Conservation (phyloP, 2,113 vertebrate genomes). For the Gorsachius goisagi region DNA sequence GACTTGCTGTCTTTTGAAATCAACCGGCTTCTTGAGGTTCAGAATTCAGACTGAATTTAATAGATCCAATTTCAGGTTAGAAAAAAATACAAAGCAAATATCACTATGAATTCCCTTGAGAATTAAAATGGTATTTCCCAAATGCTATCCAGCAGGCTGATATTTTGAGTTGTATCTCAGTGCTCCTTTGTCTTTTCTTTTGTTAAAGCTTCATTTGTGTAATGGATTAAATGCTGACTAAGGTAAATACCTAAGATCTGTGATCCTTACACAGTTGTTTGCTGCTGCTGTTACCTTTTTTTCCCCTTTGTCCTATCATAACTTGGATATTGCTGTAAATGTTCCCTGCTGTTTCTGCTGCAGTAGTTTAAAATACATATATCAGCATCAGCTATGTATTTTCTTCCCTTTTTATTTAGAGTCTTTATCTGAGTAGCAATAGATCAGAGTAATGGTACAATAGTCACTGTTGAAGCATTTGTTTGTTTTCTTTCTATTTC, state of each 20-base stretch:
- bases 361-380: background rate
- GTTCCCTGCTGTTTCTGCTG: conserved; percentile 25
- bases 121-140: background rate
- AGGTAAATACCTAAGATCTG: background rate
- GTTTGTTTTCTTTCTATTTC: conserved; percentile 32
- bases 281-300: background rate
- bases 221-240: background rate
- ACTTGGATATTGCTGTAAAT: background rate
- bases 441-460: conserved; percentile 22
- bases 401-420: background rate
- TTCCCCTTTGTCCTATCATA: background rate
- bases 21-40: background rate
- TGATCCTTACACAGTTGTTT: background rate
- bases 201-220: background rate
- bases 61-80: background rate
- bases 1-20: background rate
- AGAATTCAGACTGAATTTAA: background rate
- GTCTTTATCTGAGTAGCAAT: background rate
- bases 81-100: background rate
- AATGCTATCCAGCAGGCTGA: background rate
- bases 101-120: background rate
- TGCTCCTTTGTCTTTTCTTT: background rate
- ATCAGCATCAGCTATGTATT: background rate
- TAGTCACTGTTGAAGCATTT: conserved; percentile 3
- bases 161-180: background rate